Percentiles rank a stretch among this genome's conserved stretches.
Evolutionary conservation across 2,113 vertebrate species (phyloP).

Genomic region (Eclectus roratus): DNA sequence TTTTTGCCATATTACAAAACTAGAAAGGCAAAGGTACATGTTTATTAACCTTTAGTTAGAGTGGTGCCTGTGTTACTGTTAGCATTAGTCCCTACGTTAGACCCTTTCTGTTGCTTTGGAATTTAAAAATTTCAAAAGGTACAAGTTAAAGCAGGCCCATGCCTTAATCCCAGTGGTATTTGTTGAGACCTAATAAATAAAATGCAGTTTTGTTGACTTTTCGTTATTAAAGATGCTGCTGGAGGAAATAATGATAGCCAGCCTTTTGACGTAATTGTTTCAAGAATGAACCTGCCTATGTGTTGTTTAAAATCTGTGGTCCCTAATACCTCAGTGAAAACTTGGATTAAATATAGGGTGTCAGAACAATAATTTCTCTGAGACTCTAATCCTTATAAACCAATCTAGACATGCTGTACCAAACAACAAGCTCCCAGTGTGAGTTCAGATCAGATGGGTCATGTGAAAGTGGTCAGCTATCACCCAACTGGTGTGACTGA

Average conservation of each 20-base stretch:
- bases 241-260: not conserved
- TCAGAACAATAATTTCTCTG: not conserved
- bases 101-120: not conserved
- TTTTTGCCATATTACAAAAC: not conserved
- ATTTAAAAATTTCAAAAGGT: not conserved
- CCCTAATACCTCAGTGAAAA: slow-evolving; percentile 9
- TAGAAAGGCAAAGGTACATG: not conserved
- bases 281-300: slow-evolving; percentile 40
- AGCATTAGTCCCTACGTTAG: not conserved
- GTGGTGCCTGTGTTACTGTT: not conserved
- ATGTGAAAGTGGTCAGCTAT: not conserved
- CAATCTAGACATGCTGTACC: not conserved
- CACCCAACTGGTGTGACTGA: not conserved
- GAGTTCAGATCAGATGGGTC: not conserved
- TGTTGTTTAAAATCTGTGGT: not conserved
- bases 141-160: slow-evolving; percentile 24
- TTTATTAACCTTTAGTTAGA: not conserved
- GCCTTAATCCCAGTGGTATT: slow-evolving; percentile 11
- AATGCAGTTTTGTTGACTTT: slow-evolving; percentile 25
- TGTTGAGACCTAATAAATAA: slow-evolving; percentile 1
- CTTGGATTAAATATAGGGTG: not conserved
- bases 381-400: not conserved
- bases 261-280: not conserved
- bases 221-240: not conserved
- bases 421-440: not conserved